Evolutionary conservation across 2,888 invertebrate species (phyloP), one percentile per base, ranked within the genome.

Genomic region (Trissonchulus latispiculum): DNA sequence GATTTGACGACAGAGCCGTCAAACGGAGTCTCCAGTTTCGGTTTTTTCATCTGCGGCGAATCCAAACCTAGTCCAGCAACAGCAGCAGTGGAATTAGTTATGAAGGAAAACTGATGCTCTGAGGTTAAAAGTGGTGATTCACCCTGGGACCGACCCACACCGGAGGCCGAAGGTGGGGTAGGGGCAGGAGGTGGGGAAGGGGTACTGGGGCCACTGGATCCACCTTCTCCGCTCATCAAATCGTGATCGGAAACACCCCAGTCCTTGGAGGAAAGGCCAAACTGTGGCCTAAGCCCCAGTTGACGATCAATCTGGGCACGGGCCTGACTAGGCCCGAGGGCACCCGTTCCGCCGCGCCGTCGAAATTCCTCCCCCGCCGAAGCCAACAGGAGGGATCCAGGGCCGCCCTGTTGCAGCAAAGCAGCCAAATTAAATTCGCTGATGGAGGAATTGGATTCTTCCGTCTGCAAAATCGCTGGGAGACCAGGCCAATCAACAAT

Each of bases 341-440:
- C 2, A 28, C n/a, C 15, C 8, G 15, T 68, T 68, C 32, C 32
- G 32, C 2, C 32, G 3, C 35, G 28, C 15, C 15, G 29, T 8
- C 33, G 28, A 31, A 68, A 68, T 68, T 68, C 68, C 35, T 68
- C 31, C 32, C 68, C 68, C n/a, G 8, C 68, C 32, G 68, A 68
- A 68, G 48, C 48, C 23, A 23, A 8, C 23, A 48, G 48, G 48
- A 23, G 48, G 8, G 8, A 23, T 23, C 48, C 48, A 23, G 48
- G 8, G 48, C 48, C 48, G 23, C 8, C 8, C 8, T 8, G 8
- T n/a, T n/a, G n/a, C 48, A 48, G 23, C 8, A 48, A 23, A 23
- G 8, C 35, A 15, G 35, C 31, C 68, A 68, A 8, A 2, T 8
- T 3, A 33, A 68, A 68, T 8, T 33, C 68, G n/a, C 31, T 28